Evolutionary conservation across 2,888 invertebrate species (phyloP).

Genomic region (Omphaloscelis lunosa): DNA sequence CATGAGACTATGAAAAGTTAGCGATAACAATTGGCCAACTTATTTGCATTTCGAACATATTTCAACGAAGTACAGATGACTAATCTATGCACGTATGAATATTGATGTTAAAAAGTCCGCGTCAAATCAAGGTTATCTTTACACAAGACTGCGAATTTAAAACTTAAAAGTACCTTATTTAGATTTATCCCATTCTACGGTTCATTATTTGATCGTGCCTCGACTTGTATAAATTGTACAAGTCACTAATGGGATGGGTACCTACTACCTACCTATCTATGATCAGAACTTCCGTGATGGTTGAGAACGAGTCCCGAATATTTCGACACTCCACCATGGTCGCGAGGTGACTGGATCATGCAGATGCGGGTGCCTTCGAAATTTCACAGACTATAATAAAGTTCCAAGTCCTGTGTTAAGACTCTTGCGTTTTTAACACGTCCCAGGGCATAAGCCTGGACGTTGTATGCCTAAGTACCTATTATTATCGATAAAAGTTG

Average conservation of each 20-base stretch:
- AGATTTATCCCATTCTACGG: background rate
- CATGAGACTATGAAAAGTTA: constrained; percentile 8
- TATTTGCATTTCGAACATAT: constrained; percentile 16
- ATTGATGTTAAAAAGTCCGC: constrained; percentile 1
- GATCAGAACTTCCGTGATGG: background rate
- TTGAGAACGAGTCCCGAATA: background rate
- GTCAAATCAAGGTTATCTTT: constrained; percentile 23
- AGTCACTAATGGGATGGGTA: background rate
- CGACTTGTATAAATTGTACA: background rate
- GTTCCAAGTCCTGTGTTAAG: background rate
- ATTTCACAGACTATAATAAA: background rate
- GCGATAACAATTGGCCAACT: constrained; percentile 21
- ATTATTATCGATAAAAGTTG: too few species aligned
- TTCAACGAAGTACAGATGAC: constrained; percentile 41
- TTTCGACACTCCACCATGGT: background rate
- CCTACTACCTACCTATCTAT: background rate
- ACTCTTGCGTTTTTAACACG: background rate
- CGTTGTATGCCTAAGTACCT: too few species aligned
- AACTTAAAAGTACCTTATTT: background rate
- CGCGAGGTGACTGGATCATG: background rate
- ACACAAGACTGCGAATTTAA: constrained; percentile 1
- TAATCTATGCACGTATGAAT: constrained; percentile 16
- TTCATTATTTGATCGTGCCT: background rate
- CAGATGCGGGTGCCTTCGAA: background rate
- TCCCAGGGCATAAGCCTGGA: background rate